Conservation (phyloP, 2,888 invertebrate genomes). For the Palloptera scutellata region DNA sequence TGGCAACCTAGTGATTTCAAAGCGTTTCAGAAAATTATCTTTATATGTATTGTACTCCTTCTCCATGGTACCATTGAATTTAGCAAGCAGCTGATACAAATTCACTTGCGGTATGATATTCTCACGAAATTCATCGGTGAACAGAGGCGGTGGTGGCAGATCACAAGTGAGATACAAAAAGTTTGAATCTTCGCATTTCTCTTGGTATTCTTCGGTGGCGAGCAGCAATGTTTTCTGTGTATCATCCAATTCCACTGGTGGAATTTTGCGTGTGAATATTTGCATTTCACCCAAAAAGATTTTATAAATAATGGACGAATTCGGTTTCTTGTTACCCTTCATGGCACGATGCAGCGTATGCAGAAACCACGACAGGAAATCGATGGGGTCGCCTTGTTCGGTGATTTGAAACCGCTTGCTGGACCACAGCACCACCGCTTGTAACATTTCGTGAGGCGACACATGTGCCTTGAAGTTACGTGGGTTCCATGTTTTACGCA, state of each 20-base stretch:
- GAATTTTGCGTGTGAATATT: conserved; percentile 90
- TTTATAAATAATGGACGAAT: conserved; percentile 93
- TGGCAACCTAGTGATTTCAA: conserved; percentile 92
- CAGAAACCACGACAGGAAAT: conserved; percentile 97
- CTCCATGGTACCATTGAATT: conserved; percentile 94
- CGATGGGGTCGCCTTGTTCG: conserved; percentile 97
- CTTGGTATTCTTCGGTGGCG: conserved; percentile 85
- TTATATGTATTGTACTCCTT: conserved; percentile 99
- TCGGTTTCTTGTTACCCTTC: conserved; percentile 87
- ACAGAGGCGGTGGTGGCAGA: conserved; percentile 94
- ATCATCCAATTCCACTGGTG: conserved; percentile 90
- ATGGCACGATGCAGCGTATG: conserved; percentile 94
- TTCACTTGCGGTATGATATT: conserved; percentile 99
- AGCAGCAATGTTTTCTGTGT: conserved; percentile 82
- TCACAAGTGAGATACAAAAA: conserved; percentile 98
- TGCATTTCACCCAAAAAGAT: conserved; percentile 93
- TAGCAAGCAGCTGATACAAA: conserved; percentile 89
- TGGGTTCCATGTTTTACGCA: conserved; percentile 98
- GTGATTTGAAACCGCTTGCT: conserved; percentile 98
- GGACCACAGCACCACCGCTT: conserved; percentile 96
- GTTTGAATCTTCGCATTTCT: conserved; percentile 87
- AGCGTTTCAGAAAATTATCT: conserved; percentile 96
- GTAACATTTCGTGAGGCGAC: conserved; percentile 99
- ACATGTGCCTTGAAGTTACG: conserved; percentile 99
- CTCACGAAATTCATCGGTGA: conserved; percentile 96